Evolutionary conservation across 2,888 invertebrate species (phyloP).

Genomic region (Lasioglossum lativentre): DNA sequence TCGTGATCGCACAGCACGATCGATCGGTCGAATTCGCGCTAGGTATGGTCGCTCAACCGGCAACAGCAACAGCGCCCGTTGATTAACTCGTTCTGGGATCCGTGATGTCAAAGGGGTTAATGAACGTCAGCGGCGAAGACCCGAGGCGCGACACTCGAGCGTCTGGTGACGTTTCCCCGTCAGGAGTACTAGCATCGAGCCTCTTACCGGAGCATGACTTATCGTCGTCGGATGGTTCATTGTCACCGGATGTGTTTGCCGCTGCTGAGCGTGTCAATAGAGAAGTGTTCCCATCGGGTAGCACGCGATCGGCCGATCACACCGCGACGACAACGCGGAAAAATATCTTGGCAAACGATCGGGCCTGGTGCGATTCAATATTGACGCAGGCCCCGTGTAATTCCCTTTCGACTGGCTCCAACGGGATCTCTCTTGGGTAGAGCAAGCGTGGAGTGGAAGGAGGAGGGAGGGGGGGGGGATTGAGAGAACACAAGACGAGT

Average conservation of each 20-base stretch:
- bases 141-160: not conserved
- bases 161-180: not conserved
- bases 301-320: not conserved
- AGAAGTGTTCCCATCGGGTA: not conserved
- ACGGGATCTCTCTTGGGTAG: not conserved
- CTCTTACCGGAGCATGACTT: not conserved
- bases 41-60: not conserved
- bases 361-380: slow-evolving; percentile 45
- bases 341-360: slow-evolving; percentile 55
- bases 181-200: not conserved
- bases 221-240: not conserved
- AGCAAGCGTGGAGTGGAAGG: too few species aligned
- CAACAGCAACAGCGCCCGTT: slow-evolving; percentile 1
- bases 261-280: slow-evolving; percentile 14
- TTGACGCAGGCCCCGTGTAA: slow-evolving; percentile 62
- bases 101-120: slow-evolving; percentile 14
- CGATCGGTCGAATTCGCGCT: not conserved
- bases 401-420: slow-evolving; percentile 49
- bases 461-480: not conserved
- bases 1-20: not conserved
- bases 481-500: slow-evolving; percentile 4
- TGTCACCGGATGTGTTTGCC: slow-evolving; percentile 26
- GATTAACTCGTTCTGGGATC: slow-evolving; percentile 10
- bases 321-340: slow-evolving; percentile 24
- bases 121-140: slow-evolving; percentile 6